Evolutionary conservation across 2,113 vertebrate genomes (phyloP).

Genomic region (Ciconia stormi): DNA sequence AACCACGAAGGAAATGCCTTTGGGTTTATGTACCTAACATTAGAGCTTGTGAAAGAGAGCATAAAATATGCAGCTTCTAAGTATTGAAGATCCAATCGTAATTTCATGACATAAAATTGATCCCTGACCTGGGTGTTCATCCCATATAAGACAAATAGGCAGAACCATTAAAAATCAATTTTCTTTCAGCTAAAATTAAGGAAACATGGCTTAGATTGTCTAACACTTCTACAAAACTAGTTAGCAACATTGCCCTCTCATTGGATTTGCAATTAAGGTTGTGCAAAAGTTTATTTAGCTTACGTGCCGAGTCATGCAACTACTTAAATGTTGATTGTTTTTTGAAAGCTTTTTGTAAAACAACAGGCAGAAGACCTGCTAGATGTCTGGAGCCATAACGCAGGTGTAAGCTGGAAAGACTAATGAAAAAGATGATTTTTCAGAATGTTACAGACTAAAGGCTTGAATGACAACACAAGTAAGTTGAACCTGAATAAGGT

Average conservation of each 20-base stretch:
- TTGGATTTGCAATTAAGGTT: not conserved
- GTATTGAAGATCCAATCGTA: not conserved
- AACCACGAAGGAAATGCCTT: not conserved
- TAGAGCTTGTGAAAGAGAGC: not conserved
- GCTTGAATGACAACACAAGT: not conserved
- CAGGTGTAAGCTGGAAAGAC: not conserved
- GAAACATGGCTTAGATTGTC: not conserved
- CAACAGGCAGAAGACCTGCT: not conserved
- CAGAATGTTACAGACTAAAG: not conserved
- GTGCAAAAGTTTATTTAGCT: not conserved
- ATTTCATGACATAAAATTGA: not conserved
- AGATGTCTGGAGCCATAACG: not conserved
- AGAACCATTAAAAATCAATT: not conserved
- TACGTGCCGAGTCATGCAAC: not conserved
- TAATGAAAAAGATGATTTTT: not conserved
- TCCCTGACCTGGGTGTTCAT: not conserved
- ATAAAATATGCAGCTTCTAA: not conserved
- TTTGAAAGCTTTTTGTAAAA: not conserved
- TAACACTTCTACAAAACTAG: not conserved
- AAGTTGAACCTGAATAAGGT: not conserved
- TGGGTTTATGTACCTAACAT: not conserved
- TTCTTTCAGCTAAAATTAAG: not conserved
- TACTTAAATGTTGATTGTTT: not conserved
- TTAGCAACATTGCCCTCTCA: not conserved
- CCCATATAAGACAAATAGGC: not conserved